Evolutionary conservation across 2,113 vertebrate genomes (phyloP).

Genomic region (Brachypodius melanocephalos): DNA sequence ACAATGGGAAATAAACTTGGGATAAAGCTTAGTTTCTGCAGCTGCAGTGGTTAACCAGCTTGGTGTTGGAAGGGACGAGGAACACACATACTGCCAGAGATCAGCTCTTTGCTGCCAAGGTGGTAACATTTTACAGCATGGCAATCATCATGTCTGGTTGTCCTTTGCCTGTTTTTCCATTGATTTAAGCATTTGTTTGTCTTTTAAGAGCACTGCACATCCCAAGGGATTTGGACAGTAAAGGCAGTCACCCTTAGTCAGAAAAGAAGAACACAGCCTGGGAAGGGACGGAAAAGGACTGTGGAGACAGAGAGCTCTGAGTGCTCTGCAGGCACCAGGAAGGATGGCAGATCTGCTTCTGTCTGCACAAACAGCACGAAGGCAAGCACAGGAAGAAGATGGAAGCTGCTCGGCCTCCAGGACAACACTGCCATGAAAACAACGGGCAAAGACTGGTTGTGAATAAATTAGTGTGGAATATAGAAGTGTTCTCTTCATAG

Average conservation of each 20-base stretch:
- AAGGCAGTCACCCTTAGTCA: background rate
- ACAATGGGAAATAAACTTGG: background rate
- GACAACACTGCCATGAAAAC: background rate
- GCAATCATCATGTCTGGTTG: background rate
- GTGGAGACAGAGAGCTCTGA: background rate
- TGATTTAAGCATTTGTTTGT: background rate
- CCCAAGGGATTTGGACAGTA: background rate
- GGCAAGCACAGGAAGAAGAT: background rate
- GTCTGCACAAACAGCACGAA: background rate
- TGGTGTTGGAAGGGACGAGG: background rate
- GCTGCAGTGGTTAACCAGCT: background rate
- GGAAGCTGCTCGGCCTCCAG: background rate
- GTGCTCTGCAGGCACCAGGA: background rate
- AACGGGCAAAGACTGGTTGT: background rate
- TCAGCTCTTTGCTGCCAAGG: background rate
- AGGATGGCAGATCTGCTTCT: background rate
- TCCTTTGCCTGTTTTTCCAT: background rate
- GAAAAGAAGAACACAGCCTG: background rate
- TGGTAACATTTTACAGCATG: background rate
- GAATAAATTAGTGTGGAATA: background rate
- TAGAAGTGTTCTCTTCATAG: background rate
- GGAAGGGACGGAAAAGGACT: background rate
- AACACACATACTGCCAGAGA: rapidly evolving
- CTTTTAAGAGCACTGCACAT: background rate
- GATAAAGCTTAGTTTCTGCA: background rate